These are phyloP conservation scores for Epinephelus fuscoguttatus DNA, from an alignment of 2,113 vertebrate species.

Conservation along the genomic window DNA sequence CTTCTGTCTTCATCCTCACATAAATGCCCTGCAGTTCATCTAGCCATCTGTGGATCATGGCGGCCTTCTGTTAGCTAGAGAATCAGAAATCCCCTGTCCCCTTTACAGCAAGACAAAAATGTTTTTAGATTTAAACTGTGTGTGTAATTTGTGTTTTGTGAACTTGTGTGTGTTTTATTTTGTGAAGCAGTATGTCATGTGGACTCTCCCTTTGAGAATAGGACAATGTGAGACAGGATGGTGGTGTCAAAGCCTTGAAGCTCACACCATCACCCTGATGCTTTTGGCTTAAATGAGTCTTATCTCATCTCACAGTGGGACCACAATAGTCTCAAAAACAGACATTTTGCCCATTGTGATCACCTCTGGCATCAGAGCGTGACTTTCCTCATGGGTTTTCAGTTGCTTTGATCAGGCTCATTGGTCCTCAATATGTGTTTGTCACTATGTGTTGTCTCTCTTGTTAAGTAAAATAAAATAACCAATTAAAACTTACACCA, in stretches of 20 bases:
- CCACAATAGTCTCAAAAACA: constrained; percentile 25
- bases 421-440: not conserved
- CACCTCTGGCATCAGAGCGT: not conserved
- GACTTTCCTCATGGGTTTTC: constrained; percentile 8
- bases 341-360: constrained; percentile 32
- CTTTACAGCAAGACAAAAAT: not conserved
- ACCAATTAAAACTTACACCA: constrained; percentile 26
- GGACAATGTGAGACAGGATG: constrained; percentile 21
- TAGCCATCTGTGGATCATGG: constrained; percentile 66
- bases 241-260: constrained; percentile 23
- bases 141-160: constrained; percentile 22
- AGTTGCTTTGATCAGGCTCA: constrained; percentile 14
- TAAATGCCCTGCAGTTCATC: constrained; percentile 64
- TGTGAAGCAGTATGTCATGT: constrained; percentile 10
- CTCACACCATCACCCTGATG: constrained; percentile 28
- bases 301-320: constrained; percentile 38
- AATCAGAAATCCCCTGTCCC: constrained; percentile 30
- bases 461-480: constrained; percentile 17
- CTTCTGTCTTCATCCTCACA: constrained; percentile 33
- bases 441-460: not conserved
- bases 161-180: constrained; percentile 18
- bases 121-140: not conserved
- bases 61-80: constrained; percentile 44
- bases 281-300: constrained; percentile 54
- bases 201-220: constrained; percentile 18